Percentiles rank a stretch among this genome's conserved stretches.
Evolutionary conservation across 2,113 vertebrate species (phyloP).

Genomic region (Pelecanoides urinatrix): DNA sequence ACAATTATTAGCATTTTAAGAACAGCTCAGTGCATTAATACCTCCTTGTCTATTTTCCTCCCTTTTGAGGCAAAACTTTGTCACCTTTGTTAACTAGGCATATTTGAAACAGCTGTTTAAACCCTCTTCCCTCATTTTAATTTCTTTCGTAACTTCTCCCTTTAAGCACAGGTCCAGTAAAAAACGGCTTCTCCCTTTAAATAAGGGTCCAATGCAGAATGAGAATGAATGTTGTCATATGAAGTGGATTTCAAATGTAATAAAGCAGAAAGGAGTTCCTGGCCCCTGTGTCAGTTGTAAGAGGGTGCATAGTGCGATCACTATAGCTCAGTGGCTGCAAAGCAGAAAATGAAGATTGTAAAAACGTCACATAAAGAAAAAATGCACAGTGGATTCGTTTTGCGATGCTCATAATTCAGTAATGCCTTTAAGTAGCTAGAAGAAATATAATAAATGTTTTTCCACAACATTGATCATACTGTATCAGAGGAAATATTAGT

Average conservation of each 20-base stretch:
- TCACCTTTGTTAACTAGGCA: constrained; percentile 24
- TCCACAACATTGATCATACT: constrained; percentile 94
- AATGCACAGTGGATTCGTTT: constrained; percentile 91
- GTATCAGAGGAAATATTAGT: constrained; percentile 91
- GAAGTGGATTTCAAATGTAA: constrained; percentile 73
- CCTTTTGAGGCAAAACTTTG: constrained; percentile 23
- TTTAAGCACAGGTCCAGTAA: constrained; percentile 35
- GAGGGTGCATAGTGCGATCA: constrained; percentile 83
- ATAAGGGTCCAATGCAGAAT: constrained; percentile 55
- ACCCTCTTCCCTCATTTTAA: constrained; percentile 18
- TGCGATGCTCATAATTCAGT: constrained; percentile 92
- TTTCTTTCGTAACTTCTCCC: constrained; percentile 57
- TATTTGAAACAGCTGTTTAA: constrained; percentile 41
- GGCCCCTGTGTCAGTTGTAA: constrained; percentile 80
- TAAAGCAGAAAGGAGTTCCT: constrained; percentile 83
- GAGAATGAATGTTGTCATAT: constrained; percentile 72
- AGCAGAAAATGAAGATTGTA: constrained; percentile 99
- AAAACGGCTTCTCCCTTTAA: constrained; percentile 55
- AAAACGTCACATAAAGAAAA: constrained; percentile 97
- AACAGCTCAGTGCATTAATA: neutral
- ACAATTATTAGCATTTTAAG: constrained; percentile 3
- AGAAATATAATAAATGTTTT: constrained; percentile 99
- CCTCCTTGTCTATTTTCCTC: neutral
- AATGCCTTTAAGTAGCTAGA: constrained; percentile 94
- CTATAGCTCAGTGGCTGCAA: constrained; percentile 92